phyloP scores from a whole-genome alignment of 2,113 vertebrate species.

The Colistium nudipinnis region DNA sequence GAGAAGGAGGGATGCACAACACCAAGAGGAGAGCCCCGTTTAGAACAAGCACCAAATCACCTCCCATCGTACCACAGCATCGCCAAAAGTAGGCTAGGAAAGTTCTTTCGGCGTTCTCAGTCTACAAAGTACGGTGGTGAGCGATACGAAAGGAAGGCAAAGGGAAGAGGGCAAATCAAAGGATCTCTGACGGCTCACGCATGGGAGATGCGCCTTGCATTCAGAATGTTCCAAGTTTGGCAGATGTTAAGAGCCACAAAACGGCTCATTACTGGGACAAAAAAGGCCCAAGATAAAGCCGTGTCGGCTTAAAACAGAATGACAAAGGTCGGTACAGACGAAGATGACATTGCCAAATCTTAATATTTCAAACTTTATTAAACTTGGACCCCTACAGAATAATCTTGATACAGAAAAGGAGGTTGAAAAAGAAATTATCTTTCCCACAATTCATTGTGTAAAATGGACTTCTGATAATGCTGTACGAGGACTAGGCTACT shows the following conservation, averaged over 20 bases:
- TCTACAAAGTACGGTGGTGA: constrained; percentile 54
- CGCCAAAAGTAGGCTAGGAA: constrained; percentile 54
- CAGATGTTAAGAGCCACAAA: constrained; percentile 77
- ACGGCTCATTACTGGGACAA: constrained; percentile 75
- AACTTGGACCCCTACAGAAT: constrained; percentile 57
- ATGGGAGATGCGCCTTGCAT: constrained; percentile 72
- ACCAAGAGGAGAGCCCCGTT: constrained; percentile 44
- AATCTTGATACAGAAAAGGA: constrained; percentile 40
- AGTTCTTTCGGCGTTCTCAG: constrained; percentile 38
- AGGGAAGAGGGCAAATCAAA: constrained; percentile 71
- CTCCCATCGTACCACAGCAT: constrained; percentile 49
- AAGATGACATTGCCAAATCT: constrained; percentile 51
- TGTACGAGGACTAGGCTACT: constrained; percentile 42
- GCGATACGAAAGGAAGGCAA: constrained; percentile 46
- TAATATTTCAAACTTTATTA: constrained; percentile 56
- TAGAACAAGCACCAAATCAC: constrained; percentile 61
- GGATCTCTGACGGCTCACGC: constrained; percentile 67
- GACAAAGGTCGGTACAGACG: constrained; percentile 56
- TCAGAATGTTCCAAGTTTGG: constrained; percentile 73
- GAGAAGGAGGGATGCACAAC: constrained; percentile 28
- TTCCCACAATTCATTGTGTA: constrained; percentile 43
- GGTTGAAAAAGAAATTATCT: constrained; percentile 39
- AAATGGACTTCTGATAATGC: constrained; percentile 56
- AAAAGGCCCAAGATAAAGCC: constrained; percentile 62
- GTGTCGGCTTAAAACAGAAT: constrained; percentile 66